These are phyloP conservation scores for Eufriesea mexicana DNA, from an alignment of 1,140 invertebrate genomes.

Conservation along the genomic window DNA sequence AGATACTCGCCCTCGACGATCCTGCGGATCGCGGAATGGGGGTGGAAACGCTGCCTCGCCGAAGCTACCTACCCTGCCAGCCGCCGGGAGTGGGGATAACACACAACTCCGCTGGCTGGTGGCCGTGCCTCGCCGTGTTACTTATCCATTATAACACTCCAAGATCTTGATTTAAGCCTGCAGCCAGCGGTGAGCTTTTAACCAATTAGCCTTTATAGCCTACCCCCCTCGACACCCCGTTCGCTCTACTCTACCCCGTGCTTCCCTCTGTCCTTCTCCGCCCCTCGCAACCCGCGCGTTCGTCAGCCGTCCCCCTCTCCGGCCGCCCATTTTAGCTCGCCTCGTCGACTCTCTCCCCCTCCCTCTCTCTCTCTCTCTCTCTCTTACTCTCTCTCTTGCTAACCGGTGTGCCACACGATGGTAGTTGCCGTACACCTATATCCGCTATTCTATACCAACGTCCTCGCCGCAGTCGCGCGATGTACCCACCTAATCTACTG, in stretches of 20 bases:
- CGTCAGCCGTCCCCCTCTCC: constrained; percentile 1
- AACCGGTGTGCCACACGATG: constrained; percentile 44
- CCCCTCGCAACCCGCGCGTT: background rate
- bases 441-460: constrained; percentile 52
- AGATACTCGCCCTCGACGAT: constrained; percentile 71
- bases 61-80: constrained; percentile 48
- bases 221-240: constrained; percentile 50
- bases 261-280: constrained; percentile 23
- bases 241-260: constrained; percentile 38
- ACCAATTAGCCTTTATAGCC: constrained; percentile 83
- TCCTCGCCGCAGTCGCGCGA: constrained; percentile 72
- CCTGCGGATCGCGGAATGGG: constrained; percentile 51
- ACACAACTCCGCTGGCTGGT: constrained; percentile 62
- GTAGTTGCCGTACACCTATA: constrained; percentile 61
- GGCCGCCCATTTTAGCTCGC: constrained; percentile 44
- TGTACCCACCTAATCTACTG: constrained; percentile 80
- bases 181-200: constrained; percentile 82
- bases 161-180: constrained; percentile 83
- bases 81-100: constrained; percentile 55
- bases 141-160: constrained; percentile 84
- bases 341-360: constrained; percentile 46
- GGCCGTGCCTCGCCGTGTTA: constrained; percentile 80
- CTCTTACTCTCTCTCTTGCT: constrained; percentile 17
- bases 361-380: constrained; percentile 47
- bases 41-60: constrained; percentile 38